phyloP scores from a whole-genome alignment of 2,888 invertebrate genomes.

The Lasioglossum oenotherae region DNA sequence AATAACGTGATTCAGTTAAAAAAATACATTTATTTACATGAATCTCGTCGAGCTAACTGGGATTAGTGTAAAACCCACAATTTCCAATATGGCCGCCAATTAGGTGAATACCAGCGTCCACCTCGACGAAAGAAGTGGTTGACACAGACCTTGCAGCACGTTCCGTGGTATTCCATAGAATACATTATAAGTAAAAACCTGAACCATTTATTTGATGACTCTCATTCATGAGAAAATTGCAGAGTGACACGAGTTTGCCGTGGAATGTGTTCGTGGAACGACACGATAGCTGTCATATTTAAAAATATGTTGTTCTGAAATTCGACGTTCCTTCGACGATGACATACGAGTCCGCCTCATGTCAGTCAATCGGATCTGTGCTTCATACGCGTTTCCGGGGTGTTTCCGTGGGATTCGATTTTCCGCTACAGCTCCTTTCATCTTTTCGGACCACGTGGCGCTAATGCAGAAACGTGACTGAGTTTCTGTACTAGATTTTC shows the following conservation, averaged over 20 bases:
- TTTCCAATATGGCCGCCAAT: neutral
- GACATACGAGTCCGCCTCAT: conserved; percentile 30
- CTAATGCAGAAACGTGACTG: conserved; percentile 58
- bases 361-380: conserved; percentile 37
- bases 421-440: conserved; percentile 62
- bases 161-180: neutral
- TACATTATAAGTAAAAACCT: neutral
- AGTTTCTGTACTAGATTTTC: conserved; percentile 51
- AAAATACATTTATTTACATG: neutral
- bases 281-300: neutral
- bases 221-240: neutral
- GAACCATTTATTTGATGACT: neutral
- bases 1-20: neutral
- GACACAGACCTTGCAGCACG: neutral
- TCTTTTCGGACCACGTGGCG: conserved; percentile 57
- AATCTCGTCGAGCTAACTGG: neutral
- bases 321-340: conserved; percentile 23
- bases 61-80: neutral
- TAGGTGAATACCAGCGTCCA: neutral
- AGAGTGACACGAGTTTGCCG: neutral
- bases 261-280: neutral
- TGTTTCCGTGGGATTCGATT: conserved; percentile 60
- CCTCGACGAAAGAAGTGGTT: neutral
- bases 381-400: conserved; percentile 59
- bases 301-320: neutral